Base-by-base conservation (phyloP, 2,797 vertebrate genomes). In the Margarornis squamiger region DNA sequence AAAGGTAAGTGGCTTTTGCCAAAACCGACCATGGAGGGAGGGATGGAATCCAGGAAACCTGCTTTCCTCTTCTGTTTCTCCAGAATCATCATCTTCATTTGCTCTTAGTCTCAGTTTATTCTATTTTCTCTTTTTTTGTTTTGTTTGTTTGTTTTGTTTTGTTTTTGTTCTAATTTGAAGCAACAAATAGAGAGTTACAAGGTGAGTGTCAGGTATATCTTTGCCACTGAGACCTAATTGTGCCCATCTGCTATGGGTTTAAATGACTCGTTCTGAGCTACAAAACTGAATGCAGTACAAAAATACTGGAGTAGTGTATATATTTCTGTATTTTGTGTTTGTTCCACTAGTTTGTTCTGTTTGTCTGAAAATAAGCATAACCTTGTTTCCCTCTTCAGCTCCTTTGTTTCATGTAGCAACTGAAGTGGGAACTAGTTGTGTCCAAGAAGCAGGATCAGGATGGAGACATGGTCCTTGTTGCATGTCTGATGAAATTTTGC, bases 1-100 rank as follows among this genome's bases (percentile, higher is more conserved):
- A 99, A 99, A 93, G 98, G 99, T 99, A 89, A 97, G 97, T 14
- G 3, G 21, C 48, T 66, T 85, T 55, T 88, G 78, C 51, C 49
- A 88, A 82, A 88, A 36, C 41, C 7, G 8, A 43, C 32, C 2
- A 1, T 7, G 17, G 46, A 48, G 67, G 15, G 46, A 48, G 67
- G 26, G 30, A 29, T 51, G 77, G 41, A 52, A 61, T 70, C 52
- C 70, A 62, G 54, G 22, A 93, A 84, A 66, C 12, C 8, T 1
- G 5, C n/a, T 94, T 83, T 70, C 68, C 20, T 68, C 55, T 90
- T 82, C 36, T 78, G 4, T 82, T 92, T 86, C 45, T 88, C 46
- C 30, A 70, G 34, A 83, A 41, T 72, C 22, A 26, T 85, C 32
- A 10, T 72, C n/a, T 45, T 86, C 15, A 58, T 75, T 70, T 83